Base-by-base conservation (phyloP, 1,140 invertebrate genomes). In the Pissodes strobi region DNA sequence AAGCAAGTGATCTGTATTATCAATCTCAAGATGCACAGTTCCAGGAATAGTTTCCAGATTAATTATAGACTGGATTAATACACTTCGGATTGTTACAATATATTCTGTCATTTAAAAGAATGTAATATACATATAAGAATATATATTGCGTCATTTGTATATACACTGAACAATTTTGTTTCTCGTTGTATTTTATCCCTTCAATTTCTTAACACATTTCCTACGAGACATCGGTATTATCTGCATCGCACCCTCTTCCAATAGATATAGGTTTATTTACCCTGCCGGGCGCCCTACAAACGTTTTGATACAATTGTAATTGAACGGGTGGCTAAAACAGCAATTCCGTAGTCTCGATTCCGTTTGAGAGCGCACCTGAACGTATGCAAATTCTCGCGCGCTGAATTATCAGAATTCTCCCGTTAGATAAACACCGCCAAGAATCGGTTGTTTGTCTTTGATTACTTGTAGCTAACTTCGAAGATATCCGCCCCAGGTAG, bases 261-360 rank as follows among this genome's bases (percentile, higher is more conserved):
- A 48, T 59, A 46, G 45, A 46, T 49, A 51, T 25, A 45, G 30
- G 60, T 63, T 63, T 63, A 30, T 63, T 63, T 63, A 46, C 41
- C 49, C 10, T 63, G n/a, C n/a, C n/a, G n/a, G 59, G 1, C 2
- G 9, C 21, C 30, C 38, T 18, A 55, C 39, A 39, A n/a, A n/a
- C 49, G 51, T 63, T 63, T 62, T 62, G 59, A 62, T 62, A 62
- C 59, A 62, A 62, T 62, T 63, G 60, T 63, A 63, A 63, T 63
- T 63, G 60, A 63, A 63, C 60, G 59, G 60, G 56, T 22, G 41
- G 60, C 60, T 63, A 63, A 63, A 63, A 63, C 49, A 63, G 60
- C 60, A 63, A 63, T 63, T 63, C 51, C 49, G 59, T 41, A 62
- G 46, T 55, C 60, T 55, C 49, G 60, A 63, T 63, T 55, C 60